Evolutionary conservation across 2,888 invertebrate species (phyloP).

Genomic region (Microctonus brassicae): DNA sequence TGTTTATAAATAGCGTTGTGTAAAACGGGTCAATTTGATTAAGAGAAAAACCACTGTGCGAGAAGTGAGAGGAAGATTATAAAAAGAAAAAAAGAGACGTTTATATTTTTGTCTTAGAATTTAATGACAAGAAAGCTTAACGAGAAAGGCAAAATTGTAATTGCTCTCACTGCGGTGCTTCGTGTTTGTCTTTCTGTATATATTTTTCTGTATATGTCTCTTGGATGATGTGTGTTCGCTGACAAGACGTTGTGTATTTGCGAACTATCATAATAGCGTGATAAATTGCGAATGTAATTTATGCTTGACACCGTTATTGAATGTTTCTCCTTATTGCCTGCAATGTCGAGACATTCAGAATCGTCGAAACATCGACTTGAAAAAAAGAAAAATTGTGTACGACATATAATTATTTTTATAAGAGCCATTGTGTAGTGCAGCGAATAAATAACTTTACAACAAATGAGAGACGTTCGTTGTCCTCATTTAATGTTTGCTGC

Average conservation of each 20-base stretch:
- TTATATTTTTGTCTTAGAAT: constrained; percentile 21
- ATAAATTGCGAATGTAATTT: constrained; percentile 23
- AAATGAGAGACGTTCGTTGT: not conserved
- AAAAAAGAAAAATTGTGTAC: constrained; percentile 32
- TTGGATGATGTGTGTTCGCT: not conserved
- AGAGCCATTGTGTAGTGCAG: constrained; percentile 8
- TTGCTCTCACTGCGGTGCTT: constrained; percentile 12
- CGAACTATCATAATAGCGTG: constrained; percentile 4
- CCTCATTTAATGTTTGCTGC: not conserved
- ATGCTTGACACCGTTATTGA: constrained; percentile 10
- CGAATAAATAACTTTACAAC: not conserved
- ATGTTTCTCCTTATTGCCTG: constrained; percentile 15
- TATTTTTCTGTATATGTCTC: constrained; percentile 2
- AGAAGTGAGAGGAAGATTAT: not conserved
- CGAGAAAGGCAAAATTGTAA: constrained; percentile 23
- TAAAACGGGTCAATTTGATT: not conserved
- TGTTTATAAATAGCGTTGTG: not conserved
- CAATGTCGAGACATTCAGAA: not conserved
- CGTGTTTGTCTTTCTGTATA: constrained; percentile 5
- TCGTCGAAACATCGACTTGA: not conserved
- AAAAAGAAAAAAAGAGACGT: not conserved
- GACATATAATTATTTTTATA: constrained; percentile 37
- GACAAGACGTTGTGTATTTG: not conserved
- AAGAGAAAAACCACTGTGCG: not conserved
- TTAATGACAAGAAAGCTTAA: constrained; percentile 31